These are phyloP conservation scores for Melinaea marsaeus DNA, from an alignment of 2,888 invertebrate genomes.

Conservation along the genomic window DNA sequence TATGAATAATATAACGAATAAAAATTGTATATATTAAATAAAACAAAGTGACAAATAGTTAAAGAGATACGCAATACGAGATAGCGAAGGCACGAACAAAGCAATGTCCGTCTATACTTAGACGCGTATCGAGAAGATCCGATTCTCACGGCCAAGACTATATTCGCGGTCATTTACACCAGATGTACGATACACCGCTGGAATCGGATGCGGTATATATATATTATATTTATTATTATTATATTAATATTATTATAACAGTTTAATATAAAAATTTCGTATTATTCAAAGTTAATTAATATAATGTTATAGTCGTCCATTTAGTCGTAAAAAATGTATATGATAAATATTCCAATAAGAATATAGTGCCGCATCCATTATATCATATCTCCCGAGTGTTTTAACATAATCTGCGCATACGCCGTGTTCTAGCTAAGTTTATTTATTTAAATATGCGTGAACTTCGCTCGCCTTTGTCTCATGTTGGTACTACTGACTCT, in stretches of 20 bases:
- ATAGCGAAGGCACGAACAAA: slow-evolving; percentile 30
- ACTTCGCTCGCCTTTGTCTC: slow-evolving; percentile 63
- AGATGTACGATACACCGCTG: slow-evolving; percentile 29
- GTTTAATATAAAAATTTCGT: not conserved
- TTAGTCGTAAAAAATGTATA: not conserved
- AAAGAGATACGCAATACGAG: slow-evolving; percentile 2
- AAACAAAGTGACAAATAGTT: slow-evolving; percentile 5
- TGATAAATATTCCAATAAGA: slow-evolving; percentile 15
- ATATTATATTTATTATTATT: not conserved
- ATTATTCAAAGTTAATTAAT: too few relatives aligned
- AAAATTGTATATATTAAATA: not conserved
- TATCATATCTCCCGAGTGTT: slow-evolving; percentile 24
- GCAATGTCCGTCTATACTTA: slow-evolving; percentile 35
- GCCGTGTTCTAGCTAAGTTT: slow-evolving; percentile 55
- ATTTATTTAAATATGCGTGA: slow-evolving; percentile 72
- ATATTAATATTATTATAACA: not conserved
- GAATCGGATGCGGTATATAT: slow-evolving; percentile 36
- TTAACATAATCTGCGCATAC: slow-evolving; percentile 42
- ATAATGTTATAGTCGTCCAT: not conserved
- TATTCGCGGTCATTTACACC: slow-evolving; percentile 47
- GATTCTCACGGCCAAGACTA: slow-evolving; percentile 62
- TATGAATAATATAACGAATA: not conserved
- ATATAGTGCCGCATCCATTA: slow-evolving; percentile 34
- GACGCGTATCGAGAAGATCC: slow-evolving; percentile 44
- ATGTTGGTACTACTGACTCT: slow-evolving; percentile 52